Evolutionary conservation across 2,888 invertebrate genomes (phyloP).

Genomic region (Dione juno): DNA sequence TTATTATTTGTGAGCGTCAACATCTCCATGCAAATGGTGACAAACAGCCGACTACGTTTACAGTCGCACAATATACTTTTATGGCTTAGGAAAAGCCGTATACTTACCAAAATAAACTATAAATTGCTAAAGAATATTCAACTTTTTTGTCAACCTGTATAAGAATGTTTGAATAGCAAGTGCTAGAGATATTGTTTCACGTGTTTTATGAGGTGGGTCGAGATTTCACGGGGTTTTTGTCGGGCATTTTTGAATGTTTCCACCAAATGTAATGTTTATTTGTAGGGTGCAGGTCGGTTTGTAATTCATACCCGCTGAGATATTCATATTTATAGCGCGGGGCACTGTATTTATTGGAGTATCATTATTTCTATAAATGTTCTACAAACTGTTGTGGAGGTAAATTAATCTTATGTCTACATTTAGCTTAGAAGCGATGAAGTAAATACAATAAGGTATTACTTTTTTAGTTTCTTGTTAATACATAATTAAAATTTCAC

Average conservation of each 20-base stretch:
- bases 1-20: constrained; percentile 47
- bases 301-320: constrained; percentile 60
- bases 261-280: constrained; percentile 64
- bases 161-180: constrained; percentile 30
- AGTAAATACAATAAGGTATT: too few species aligned
- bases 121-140: constrained; percentile 41
- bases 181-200: constrained; percentile 78
- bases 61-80: constrained; percentile 82
- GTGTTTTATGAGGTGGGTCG: constrained; percentile 82
- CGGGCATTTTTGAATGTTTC: constrained; percentile 72
- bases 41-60: constrained; percentile 78
- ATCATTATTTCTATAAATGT: constrained; percentile 37
- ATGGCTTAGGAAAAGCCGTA: constrained; percentile 76
- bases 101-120: constrained; percentile 52
- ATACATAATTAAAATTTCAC: too few species aligned
- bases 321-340: constrained; percentile 58
- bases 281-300: constrained; percentile 56
- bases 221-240: constrained; percentile 73
- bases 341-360: constrained; percentile 54
- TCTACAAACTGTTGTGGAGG: constrained; percentile 3
- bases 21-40: constrained; percentile 81
- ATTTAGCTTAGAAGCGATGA: too few species aligned
- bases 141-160: constrained; percentile 46
- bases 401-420: not conserved
- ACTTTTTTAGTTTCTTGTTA: too few species aligned